Evolutionary conservation across 2,113 vertebrate species (phyloP), one percentile per base, ranked within the genome.

Genomic region (Cinclus mexicanus): DNA sequence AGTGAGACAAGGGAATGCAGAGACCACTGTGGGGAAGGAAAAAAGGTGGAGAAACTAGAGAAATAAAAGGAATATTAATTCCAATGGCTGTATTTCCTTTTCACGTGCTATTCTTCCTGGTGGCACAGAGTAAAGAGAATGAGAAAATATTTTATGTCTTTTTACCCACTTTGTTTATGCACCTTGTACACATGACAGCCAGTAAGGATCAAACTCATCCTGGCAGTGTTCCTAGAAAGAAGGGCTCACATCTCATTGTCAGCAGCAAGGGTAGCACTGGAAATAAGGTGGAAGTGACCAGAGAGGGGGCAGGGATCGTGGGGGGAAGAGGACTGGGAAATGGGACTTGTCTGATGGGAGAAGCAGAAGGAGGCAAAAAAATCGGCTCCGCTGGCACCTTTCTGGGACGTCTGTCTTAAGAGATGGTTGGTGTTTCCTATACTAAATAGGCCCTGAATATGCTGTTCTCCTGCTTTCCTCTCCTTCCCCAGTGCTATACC

Each of bases 101-200:
- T 49, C 35, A 39, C 31, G 68, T 6, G 14, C 63, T 89, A 12
- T 12, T 25, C 16, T 24, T 89, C 39, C 59, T 55, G 46, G n/a
- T 87, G 31, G 28, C 56, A 55, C 29, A 47, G 60, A 78, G 28
- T 10, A 55, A 53, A 47, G 49, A 79, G 22, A 72, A 42, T 11
- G 12, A 57, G 56, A 65, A 74, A 81, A 39, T 59, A 33, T 9
- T 28, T 33, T 5, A 24, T 77, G 35, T n/a, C 20, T 77, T 83
- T 87, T 80, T 67, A 53, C 21, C 11, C 47, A 15, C 46, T 71
- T 64, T 11, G 28, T 65, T 89, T 50, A 14, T 47, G 24, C 20
- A 49, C 13, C 22, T 56, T 26, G 33, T 89, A 37, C 7, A 4
- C 31, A 2, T 0, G 1, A 46, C 20, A 75, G 24, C 28, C 31